Evolutionary conservation across 2,797 vertebrate genomes (phyloP).

Genomic region (Leucoraja ocellata): DNA sequence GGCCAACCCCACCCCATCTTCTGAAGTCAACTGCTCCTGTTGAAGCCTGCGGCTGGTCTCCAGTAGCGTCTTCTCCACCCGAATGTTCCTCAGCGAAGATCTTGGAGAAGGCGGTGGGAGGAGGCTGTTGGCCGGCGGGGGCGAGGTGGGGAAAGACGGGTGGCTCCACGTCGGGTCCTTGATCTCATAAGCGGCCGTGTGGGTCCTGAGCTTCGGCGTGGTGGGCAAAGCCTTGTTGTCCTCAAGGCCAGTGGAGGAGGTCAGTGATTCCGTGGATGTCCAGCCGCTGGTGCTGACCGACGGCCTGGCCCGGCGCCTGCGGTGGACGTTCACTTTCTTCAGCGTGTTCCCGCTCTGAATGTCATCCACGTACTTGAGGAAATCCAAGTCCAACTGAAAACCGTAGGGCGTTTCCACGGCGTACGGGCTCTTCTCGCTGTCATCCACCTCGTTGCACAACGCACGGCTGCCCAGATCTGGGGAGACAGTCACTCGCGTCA

Average conservation of each 20-base stretch:
- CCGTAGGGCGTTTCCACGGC: constrained; percentile 91
- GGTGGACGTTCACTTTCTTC: constrained; percentile 58
- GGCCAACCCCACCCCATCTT: constrained; percentile 42
- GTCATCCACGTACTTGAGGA: constrained; percentile 94
- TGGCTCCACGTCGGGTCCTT: constrained; percentile 26
- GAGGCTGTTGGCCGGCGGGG: constrained; percentile 46
- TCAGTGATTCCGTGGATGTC: constrained; percentile 68
- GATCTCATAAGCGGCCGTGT: constrained; percentile 57
- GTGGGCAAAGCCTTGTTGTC: constrained; percentile 53
- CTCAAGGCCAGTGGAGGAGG: constrained; percentile 58
- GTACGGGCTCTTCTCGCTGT: constrained; percentile 73
- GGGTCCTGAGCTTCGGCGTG: constrained; percentile 55
- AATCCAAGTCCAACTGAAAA: constrained; percentile 92
- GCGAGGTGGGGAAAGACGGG: constrained; percentile 53
- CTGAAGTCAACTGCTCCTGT: constrained; percentile 66
- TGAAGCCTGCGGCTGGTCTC: constrained; percentile 84
- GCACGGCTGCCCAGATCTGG: constrained; percentile 76
- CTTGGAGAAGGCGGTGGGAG: constrained; percentile 60
- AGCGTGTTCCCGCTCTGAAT: constrained; percentile 84
- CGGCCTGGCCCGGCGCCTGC: constrained; percentile 50
- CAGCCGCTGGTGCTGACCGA: constrained; percentile 57
- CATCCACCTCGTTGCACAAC: constrained; percentile 63
- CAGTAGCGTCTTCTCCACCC: constrained; percentile 79
- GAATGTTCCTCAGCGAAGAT: constrained; percentile 62
- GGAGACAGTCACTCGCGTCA: neutral